Base-by-base conservation (phyloP, 2,797 vertebrate species). In the Bovichtus diacanthus region DNA sequence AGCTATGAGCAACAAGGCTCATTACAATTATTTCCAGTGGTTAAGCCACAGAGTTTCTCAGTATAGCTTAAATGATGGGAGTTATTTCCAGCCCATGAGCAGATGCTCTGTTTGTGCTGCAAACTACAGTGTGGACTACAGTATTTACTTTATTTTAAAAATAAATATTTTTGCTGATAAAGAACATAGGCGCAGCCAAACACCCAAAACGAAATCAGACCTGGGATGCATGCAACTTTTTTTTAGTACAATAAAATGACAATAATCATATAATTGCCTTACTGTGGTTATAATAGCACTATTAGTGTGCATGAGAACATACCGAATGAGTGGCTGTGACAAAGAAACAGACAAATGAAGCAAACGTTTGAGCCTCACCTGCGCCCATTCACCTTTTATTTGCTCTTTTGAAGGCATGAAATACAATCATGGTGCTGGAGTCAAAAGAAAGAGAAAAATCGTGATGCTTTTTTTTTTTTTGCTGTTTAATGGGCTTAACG, bases 401-500 rank as follows among this genome's bases (percentile, higher is more conserved):
- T 64, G 43, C 54, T 69, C 71, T 64, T 67, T 53, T 21, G 1
- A 62, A 78, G 25, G 46, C 55, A 76, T 68, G 34, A 70, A 83
- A 83, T 76, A 68, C 44, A 82, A 61, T 23, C 43, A 50, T 1
- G 7, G 59, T 36, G 54, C 46, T 81, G 4, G 31, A 63, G 76
- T 83, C n/a, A 61, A 84, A 84, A 75, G 71, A 75, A 59, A 76
- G 53, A 84, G 62, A 85, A 83, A 87, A 88, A 82, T 87, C 70
- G 76, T 76, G 21, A 55, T 74, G 74, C 49, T 74, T 76, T 65
- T 69, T 34, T 34, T 31, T n/a, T n/a, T n/a, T 77, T 78, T 63
- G 54, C 62, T 39, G 64, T 87, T 86, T 85, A 81, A 88, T 64
- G 70, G 72, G 76, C 73, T 90, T 84, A 67, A 36, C 76, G 70